Conservation (phyloP, 2,113 vertebrate species). For the Rissa tridactyla region DNA sequence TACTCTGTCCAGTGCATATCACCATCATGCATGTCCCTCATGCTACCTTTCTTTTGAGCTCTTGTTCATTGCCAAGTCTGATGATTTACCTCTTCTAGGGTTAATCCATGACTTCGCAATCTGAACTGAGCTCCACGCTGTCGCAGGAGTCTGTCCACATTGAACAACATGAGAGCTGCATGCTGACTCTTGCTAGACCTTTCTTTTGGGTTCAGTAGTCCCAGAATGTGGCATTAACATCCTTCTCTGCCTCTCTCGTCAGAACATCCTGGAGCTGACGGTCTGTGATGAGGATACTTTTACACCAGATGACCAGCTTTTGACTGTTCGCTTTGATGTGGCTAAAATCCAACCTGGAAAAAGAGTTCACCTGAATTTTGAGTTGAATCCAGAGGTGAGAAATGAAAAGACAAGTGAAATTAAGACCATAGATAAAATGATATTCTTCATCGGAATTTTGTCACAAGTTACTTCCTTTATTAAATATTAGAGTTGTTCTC, state of each 20-base stretch:
- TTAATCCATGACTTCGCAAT: not conserved
- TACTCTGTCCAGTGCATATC: not conserved
- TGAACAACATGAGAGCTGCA: fast-evolving
- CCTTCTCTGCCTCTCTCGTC: not conserved
- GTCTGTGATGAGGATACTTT: slow-evolving; percentile 47
- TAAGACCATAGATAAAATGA: not conserved
- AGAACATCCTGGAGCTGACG: slow-evolving; percentile 63
- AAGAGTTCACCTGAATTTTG: slow-evolving; percentile 33
- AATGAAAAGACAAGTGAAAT: not conserved
- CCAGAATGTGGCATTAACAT: not conserved
- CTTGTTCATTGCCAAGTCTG: not conserved
- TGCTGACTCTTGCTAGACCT: not conserved
- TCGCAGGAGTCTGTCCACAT: not conserved
- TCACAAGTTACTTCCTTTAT: not conserved
- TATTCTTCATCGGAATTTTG: not conserved
- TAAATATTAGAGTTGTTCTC: not conserved
- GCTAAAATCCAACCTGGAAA: slow-evolving; percentile 43
- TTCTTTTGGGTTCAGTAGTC: not conserved
- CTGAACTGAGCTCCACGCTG: not conserved
- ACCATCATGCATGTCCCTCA: no score
- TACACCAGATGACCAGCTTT: slow-evolving; percentile 53
- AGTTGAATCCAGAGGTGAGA: slow-evolving; percentile 53
- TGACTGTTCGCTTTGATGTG: slow-evolving; percentile 57
- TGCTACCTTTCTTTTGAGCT: not conserved
- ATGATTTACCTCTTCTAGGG: not conserved